phyloP scores from a whole-genome alignment of 2,113 vertebrate species.

The Kobus ellipsiprymnus region DNA sequence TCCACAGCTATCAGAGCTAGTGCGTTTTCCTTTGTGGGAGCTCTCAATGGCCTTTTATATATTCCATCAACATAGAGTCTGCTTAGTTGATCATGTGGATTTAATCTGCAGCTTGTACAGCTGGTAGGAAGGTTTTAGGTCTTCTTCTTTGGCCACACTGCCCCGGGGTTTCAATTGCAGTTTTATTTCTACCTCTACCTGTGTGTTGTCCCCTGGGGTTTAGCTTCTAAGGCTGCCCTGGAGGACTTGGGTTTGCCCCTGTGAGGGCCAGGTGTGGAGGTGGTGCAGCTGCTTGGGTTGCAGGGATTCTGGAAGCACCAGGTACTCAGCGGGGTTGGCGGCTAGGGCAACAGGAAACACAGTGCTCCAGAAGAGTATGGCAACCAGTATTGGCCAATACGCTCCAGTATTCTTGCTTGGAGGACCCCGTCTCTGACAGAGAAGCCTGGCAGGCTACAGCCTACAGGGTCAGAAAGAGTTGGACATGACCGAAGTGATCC shows the following conservation, averaged over 20 bases:
- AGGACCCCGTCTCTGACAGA: neutral
- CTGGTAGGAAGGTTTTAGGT: neutral
- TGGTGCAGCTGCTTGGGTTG: neutral
- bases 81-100: neutral
- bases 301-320: neutral
- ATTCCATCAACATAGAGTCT: neutral
- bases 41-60: neutral
- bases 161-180: neutral
- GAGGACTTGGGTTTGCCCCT: neutral
- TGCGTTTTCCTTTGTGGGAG: neutral
- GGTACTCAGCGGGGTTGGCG: neutral
- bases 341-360: neutral
- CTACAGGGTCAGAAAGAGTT: neutral
- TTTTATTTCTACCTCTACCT: neutral
- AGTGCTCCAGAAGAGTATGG: neutral
- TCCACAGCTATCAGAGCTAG: neutral
- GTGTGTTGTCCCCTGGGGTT: neutral
- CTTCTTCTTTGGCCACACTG: neutral
- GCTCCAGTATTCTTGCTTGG: neutral
- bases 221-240: neutral
- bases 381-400: neutral
- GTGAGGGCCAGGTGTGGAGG: neutral
- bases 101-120: neutral
- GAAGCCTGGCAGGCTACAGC: neutral
- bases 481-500: fast-evolving